Conservation (phyloP, 2,113 vertebrate species). For the Ictalurus punctatus region DNA sequence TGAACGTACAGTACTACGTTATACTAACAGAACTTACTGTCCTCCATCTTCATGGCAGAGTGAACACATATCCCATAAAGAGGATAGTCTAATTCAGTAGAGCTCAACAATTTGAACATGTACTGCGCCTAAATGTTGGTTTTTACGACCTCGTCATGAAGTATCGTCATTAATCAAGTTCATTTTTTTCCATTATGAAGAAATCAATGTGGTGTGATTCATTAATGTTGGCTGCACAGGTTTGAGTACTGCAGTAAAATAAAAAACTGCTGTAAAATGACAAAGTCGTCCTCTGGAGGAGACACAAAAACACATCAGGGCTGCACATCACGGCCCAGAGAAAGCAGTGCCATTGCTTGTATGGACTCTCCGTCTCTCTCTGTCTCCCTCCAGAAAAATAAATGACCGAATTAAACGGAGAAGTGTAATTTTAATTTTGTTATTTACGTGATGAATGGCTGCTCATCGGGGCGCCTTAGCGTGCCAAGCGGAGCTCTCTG, state of each 20-base stretch:
- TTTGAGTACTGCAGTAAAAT: not conserved
- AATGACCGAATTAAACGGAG: conserved; percentile 75
- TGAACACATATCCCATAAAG: conserved; percentile 17
- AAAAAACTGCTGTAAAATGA: not conserved
- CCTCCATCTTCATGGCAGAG: conserved; percentile 3
- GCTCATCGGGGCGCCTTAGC: conserved; percentile 60
- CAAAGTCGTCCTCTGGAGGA: not conserved
- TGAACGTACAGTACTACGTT: not conserved
- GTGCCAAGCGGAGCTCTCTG: conserved; percentile 67
- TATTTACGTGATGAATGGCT: conserved; percentile 77
- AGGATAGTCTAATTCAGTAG: conserved; percentile 18
- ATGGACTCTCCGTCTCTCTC: conserved; percentile 47
- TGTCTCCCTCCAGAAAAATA: conserved; percentile 63
- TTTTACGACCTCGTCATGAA: not conserved
- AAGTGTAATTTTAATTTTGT: conserved; percentile 77
- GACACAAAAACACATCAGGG: conserved; percentile 31
- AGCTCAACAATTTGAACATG: conserved; percentile 5
- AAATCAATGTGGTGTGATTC: conserved; percentile 13
- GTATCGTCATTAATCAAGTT: conserved; percentile 9
- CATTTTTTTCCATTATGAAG: conserved; percentile 17
- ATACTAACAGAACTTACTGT: not conserved
- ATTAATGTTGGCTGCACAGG: not conserved
- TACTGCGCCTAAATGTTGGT: not conserved
- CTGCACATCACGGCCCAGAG: not conserved
- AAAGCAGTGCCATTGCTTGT: not conserved